Conservation (phyloP, 2,888 invertebrate species). For the Tipula lateralis region DNA sequence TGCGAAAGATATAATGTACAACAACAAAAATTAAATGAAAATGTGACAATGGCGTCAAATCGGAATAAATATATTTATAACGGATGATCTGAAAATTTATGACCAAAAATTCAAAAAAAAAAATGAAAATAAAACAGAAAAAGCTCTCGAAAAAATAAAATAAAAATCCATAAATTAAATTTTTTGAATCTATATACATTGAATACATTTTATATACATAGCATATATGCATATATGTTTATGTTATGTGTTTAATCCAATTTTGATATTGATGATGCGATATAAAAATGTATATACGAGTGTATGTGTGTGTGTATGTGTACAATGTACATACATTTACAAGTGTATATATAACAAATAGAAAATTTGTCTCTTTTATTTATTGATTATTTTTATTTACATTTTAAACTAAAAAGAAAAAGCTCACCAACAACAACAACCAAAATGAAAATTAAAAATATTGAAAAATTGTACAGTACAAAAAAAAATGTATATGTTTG, state of each 20-base stretch:
- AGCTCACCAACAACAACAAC: not conserved
- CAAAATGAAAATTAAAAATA: not conserved
- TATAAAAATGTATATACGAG: not conserved
- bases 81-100: conserved; percentile 24
- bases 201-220: not conserved
- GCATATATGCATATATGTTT: not conserved
- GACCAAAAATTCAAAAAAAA: not conserved
- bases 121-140: not conserved
- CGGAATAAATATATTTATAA: conserved; percentile 24
- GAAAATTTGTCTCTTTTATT: not conserved
- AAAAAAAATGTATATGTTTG: not conserved
- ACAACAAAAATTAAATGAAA: conserved; percentile 24
- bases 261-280: not conserved
- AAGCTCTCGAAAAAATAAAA: conserved; percentile 11
- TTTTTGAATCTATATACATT: not conserved
- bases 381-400: not conserved
- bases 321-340: not conserved
- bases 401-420: not conserved
- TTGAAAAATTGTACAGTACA: not conserved
- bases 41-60: conserved; percentile 24
- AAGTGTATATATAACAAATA: not conserved
- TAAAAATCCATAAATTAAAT: conserved; percentile 19
- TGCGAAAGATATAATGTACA: not conserved
- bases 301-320: too few relatives aligned
- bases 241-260: not conserved